Conservation (phyloP, 2,113 vertebrate species). For the Spea multiplicata region DNA sequence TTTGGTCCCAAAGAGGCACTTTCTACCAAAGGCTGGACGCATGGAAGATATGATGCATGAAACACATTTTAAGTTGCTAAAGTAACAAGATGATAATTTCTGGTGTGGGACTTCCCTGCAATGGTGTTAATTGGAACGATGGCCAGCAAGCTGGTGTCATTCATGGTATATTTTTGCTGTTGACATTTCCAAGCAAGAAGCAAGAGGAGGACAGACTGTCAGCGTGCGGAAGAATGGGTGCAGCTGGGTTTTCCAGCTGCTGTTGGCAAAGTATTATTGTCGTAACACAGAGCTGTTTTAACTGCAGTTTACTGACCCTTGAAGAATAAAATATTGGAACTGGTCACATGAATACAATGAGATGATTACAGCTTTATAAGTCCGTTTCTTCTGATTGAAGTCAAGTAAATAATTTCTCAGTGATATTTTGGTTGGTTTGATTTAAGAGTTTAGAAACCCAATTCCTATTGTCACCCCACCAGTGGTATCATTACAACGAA, state of each 20-base stretch:
- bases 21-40: no score
- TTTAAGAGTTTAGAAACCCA: no score
- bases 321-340: conserved; percentile 19
- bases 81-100: no score
- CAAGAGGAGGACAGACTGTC: conserved; percentile 26
- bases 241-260: conserved; percentile 41
- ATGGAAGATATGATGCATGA: no score
- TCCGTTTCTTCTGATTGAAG: not conserved
- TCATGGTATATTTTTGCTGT: conserved; percentile 44
- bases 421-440: no score
- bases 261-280: conserved; percentile 16
- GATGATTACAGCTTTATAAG: conserved; percentile 14
- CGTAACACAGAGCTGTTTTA: conserved; percentile 14
- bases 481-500: no score
- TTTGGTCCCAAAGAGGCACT: no score
- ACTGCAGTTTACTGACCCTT: not conserved
- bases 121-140: not conserved
- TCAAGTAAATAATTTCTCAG: no score
- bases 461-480: no score
- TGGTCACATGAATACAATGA: conserved; percentile 24
- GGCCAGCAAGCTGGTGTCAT: conserved; percentile 5
- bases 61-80: no score
- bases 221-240: conserved; percentile 33
- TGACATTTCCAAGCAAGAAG: conserved; percentile 39
- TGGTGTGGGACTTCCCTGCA: no score